Evolutionary conservation across 2,888 invertebrate genomes (phyloP), one percentile per base, ranked within the genome.

Genomic region (Drosophila nr. perissopoda): DNA sequence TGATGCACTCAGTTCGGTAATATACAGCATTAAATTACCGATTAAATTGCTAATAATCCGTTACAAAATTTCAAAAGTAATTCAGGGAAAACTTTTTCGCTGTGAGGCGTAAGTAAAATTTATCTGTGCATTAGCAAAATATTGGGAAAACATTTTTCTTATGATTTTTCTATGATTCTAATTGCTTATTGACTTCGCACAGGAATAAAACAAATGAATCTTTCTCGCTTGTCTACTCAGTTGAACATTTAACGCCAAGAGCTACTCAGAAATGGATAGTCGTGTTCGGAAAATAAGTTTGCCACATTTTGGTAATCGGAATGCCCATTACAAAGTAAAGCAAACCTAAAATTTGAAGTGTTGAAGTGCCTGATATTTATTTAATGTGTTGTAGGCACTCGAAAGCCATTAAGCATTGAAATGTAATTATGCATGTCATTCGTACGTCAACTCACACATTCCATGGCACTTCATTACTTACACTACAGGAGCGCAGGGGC

Each of bases 371-470:
- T 42, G 29, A 56, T 52, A 29, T 27, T 59, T 29, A 25, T 48
- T 27, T 53, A 21, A 38, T 61, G 36, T 54, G 53, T 33, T 31
- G 57, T 21, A 21, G 21, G 18, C 64, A 65, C 70, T 76, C 54
- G 69, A 77, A 51, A 54, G 36, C 53, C 57, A 73, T 72, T 64
- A 65, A 67, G 25, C 72, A 69, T 74, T 72, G 76, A 73, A 68
- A 76, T 76, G 74, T 72, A 78, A 77, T 84, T 85, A 69, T 80
- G 61, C 74, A 74, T 74, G 83, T 71, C 79, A 76, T 75, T 82
- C 66, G 69, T 73, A 65, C 62, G 64, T 61, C 80, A 82, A 82
- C 69, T 86, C 64, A 60, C 54, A 68, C 72, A 85, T 81, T 74
- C 70, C 42, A 53, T 59, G 68, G 68, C 79, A 79, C 77, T 77